A percentile compares a stretch with the other conserved stretches of the same genome.
These are phyloP conservation scores for Himalopsyche phryganea DNA, from an alignment of 1,140 invertebrate genomes.

Conservation along the genomic window DNA sequence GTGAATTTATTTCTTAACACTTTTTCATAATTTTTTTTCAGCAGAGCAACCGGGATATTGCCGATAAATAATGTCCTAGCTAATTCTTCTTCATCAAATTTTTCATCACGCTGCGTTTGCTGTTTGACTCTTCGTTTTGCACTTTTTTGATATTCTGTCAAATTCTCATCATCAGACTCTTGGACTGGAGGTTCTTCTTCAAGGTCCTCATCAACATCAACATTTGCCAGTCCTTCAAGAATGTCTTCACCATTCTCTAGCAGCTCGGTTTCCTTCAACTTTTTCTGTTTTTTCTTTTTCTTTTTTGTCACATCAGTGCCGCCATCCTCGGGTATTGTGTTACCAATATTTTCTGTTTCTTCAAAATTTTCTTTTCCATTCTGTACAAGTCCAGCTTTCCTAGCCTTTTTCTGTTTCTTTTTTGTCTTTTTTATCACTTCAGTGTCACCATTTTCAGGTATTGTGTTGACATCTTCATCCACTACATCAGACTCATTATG, in stretches of 20 bases:
- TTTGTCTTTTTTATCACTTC: constrained; percentile 2
- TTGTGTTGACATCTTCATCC: neutral
- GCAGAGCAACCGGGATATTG: constrained; percentile 27
- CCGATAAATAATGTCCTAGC: constrained; percentile 27
- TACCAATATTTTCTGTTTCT: neutral
- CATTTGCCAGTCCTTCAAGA: neutral
- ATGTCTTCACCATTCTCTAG: constrained; percentile 5
- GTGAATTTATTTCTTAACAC: constrained; percentile 26
- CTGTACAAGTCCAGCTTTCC: neutral
- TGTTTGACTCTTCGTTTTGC: constrained; percentile 22
- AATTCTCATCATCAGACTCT: constrained; percentile 16
- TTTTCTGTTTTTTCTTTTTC: constrained; percentile 19
- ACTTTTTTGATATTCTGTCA: constrained; percentile 29
- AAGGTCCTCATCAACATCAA: neutral
- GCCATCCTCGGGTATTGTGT: no score
- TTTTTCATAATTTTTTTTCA: constrained; percentile 26
- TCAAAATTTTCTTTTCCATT: neutral
- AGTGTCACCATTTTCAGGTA: neutral
- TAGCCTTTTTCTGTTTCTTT: constrained; percentile 11
- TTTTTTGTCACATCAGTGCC: neutral
- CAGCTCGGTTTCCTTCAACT: neutral
- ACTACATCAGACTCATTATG: no score
- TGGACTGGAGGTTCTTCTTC: constrained; percentile 1
- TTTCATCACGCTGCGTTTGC: constrained; percentile 16
- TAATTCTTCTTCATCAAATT: constrained; percentile 23